phyloP scores from a whole-genome alignment of 2,113 vertebrate genomes.

The Falcunculus frontatus region DNA sequence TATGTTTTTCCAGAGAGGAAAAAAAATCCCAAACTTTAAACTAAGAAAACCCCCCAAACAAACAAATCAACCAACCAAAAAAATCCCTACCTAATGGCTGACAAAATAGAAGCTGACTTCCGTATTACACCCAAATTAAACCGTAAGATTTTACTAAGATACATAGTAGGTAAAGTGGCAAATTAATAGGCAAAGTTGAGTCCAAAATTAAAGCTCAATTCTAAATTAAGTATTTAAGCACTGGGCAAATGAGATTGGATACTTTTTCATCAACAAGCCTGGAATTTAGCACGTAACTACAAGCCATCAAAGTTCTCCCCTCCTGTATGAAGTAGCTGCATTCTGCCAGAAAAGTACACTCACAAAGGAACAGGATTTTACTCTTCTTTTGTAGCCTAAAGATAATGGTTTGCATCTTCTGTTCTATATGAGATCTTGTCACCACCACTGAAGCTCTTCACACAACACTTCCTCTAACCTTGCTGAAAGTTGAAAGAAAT shows the following conservation, averaged over 20 bases:
- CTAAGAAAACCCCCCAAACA: neutral
- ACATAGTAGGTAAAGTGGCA: neutral
- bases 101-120: neutral
- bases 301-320: neutral
- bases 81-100: accelerated
- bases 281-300: neutral
- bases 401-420: neutral
- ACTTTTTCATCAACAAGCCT: neutral
- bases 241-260: neutral
- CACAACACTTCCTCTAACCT: neutral
- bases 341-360: neutral
- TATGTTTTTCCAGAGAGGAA: neutral
- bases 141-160: neutral
- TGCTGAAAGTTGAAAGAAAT: neutral
- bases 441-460: neutral
- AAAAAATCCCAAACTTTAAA: neutral
- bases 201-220: neutral
- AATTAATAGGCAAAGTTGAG: neutral
- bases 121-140: neutral
- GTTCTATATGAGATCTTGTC: neutral
- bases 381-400: neutral
- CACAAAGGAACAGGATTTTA: neutral
- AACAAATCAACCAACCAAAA: neutral
- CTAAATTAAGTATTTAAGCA: neutral
- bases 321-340: neutral